These are phyloP conservation scores for Zootermopsis nevadensis DNA, from an alignment of 2,888 invertebrate species.

Conservation along the genomic window DNA sequence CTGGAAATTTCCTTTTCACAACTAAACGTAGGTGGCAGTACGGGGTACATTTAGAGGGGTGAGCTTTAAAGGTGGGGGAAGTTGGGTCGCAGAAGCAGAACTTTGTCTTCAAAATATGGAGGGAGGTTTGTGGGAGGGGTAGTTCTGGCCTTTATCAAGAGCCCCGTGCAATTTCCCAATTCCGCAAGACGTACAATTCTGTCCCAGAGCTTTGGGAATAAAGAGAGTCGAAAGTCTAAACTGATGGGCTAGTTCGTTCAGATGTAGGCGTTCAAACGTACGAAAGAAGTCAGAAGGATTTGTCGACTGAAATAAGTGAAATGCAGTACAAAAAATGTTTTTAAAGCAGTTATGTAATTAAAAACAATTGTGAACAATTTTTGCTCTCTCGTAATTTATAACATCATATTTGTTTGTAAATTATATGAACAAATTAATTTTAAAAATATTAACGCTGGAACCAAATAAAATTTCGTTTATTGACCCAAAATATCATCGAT, in stretches of 20 bases:
- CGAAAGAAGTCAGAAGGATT: not conserved
- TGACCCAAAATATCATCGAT: no score
- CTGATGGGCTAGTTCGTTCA: not conserved
- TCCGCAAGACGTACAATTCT: not conserved
- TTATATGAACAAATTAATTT: no score
- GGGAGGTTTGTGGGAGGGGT: not conserved
- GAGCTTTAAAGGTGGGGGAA: not conserved
- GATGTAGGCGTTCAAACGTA: no score
- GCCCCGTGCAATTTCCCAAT: conserved; percentile 10
- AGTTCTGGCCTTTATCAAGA: conserved; percentile 31
- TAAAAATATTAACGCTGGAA: no score
- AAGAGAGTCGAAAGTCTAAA: not conserved
- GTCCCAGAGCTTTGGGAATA: not conserved
- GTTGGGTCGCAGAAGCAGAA: not conserved
- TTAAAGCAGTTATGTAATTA: no score
- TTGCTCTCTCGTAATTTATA: no score
- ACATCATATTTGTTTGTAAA: no score
- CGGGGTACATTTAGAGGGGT: not conserved
- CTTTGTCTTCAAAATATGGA: conserved; percentile 40
- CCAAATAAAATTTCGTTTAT: no score
- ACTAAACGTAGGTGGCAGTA: not conserved
- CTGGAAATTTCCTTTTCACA: conserved; percentile 14
- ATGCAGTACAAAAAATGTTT: not conserved
- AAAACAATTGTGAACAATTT: no score
- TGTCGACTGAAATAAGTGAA: not conserved